A percentile compares a stretch with the other conserved stretches of the same genome.
Evolutionary conservation across 2,113 vertebrate species (phyloP).

Genomic region (Pogona vitticeps): DNA sequence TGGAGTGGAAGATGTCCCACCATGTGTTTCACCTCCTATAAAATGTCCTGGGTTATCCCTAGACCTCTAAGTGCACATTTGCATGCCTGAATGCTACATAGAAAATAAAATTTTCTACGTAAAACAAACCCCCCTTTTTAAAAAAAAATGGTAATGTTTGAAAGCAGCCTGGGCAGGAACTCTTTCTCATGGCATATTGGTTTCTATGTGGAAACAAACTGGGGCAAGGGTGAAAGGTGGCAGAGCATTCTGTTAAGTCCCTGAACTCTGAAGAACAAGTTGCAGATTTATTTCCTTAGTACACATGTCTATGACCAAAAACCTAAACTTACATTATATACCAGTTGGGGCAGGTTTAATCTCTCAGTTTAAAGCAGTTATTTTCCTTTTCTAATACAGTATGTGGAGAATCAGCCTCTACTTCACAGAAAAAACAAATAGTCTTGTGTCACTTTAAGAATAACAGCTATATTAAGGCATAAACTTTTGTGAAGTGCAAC

Average conservation of each 20-base stretch:
- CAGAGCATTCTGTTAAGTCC: too few species aligned
- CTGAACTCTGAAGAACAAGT: too few species aligned
- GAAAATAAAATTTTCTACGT: too few species aligned
- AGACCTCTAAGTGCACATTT: neutral
- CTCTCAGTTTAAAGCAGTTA: neutral
- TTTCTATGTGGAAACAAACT: neutral
- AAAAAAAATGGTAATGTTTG: neutral
- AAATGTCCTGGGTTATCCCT: too few species aligned
- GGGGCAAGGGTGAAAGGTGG: too few species aligned
- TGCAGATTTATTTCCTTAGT: too few species aligned
- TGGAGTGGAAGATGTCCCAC: too few species aligned
- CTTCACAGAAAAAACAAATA: neutral
- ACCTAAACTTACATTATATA: too few species aligned
- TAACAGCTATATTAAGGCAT: neutral
- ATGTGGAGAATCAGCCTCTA: neutral
- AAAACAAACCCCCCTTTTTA: neutral
- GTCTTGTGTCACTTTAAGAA: neutral
- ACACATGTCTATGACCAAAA: too few species aligned
- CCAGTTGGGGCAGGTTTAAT: too few species aligned
- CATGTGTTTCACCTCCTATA: too few species aligned
- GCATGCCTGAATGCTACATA: neutral
- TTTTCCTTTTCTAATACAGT: neutral
- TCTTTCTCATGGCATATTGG: neutral
- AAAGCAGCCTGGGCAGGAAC: neutral
- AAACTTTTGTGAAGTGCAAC: neutral